Evolutionary conservation across 2,888 invertebrate species (phyloP), one percentile per base, ranked within the genome.

Genomic region (Parnassius glacialis): DNA sequence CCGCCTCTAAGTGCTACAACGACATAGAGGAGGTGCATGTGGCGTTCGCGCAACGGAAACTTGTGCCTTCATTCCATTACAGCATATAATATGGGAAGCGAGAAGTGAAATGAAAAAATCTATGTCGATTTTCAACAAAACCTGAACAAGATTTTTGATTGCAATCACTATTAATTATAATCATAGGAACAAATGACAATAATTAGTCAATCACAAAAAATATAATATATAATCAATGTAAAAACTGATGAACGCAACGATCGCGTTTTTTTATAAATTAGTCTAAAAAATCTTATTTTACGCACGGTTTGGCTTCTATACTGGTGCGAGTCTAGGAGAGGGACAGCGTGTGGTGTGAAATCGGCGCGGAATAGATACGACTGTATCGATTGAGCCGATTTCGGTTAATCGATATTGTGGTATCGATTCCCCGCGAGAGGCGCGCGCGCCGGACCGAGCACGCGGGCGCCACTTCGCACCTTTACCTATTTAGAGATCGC

Each of bases 181-280:
- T 84, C 84, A 89, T 90, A 91, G 90, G 90, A 91, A 91, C 90
- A 88, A 84, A 87, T 84, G 85, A 88, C 83, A 86, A 84, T 81
- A 85, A 86, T 85, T 86, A 88, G 87, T 90, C 86, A 88, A 90
- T 90, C 90, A 90, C 89, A 88, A 85, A 83, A 72, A 78, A 64
- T 59, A 63, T 63, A 63, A 68, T 61, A 81, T 77, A 78, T 73
- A 81, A 88, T 85, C 81, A 85, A 83, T 85, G 80, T 85, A 82
- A 84, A 71, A 87, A 83, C 79, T 81, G 83, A 82, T 84, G 74
- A 80, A 82, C 88, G 87, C 86, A 74, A 78, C 78, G 85, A 84
- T 85, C 74, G 88, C 88, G 90, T 81, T 74, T 45, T 57, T 54
- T 43, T 74, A 82, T 83, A 80, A 85, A 81, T 83, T 83, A 83